phyloP scores from a whole-genome alignment of 2,888 invertebrate species.

The Tholera decimalis region DNA sequence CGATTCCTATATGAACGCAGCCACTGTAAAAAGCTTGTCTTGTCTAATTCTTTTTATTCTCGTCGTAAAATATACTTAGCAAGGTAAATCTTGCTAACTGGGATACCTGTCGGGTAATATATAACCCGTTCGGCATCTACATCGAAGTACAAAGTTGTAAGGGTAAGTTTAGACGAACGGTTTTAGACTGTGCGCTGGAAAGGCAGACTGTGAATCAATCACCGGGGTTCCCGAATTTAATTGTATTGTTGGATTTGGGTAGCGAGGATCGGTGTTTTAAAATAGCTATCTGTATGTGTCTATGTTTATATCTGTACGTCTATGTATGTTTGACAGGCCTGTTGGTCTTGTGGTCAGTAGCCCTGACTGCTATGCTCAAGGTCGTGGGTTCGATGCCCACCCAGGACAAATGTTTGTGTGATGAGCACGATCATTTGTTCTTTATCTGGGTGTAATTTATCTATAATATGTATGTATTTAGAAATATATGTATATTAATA shows the following conservation, averaged over 20 bases:
- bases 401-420: no score
- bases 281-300: no score
- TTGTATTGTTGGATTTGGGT: slow-evolving; percentile 37
- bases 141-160: slow-evolving; percentile 58
- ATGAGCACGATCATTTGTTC: no score
- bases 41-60: slow-evolving; percentile 60
- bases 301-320: no score
- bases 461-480: no score
- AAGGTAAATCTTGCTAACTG: slow-evolving; percentile 58
- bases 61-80: slow-evolving; percentile 45
- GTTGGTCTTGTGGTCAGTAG: no score
- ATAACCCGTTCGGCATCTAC: slow-evolving; percentile 51
- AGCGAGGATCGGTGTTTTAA: neutral
- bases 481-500: no score
- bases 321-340: no score
- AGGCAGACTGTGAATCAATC: slow-evolving; percentile 43
- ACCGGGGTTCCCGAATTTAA: slow-evolving; percentile 30
- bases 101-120: slow-evolving; percentile 54
- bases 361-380: no score
- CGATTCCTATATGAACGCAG: no score
- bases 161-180: slow-evolving; percentile 41
- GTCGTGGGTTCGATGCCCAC: no score
- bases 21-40: slow-evolving; percentile 17
- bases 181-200: slow-evolving; percentile 31
- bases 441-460: no score